Conservation (phyloP, 64 coral and sea anemone species). For the Anthopleura sola region DNA sequence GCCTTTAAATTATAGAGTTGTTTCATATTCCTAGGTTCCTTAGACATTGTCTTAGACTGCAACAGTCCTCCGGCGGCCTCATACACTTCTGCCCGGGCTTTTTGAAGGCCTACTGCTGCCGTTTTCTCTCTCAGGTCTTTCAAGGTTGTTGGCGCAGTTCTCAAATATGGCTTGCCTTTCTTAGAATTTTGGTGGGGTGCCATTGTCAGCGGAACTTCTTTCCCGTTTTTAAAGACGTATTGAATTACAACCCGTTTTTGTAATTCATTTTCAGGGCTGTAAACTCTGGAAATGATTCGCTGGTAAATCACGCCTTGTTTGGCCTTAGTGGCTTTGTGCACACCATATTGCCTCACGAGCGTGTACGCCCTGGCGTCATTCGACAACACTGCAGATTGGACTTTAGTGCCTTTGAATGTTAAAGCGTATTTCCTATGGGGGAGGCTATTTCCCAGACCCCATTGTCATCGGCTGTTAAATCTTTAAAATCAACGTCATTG, state of each 20-base stretch:
- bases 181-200: conserved; percentile 33
- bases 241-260: conserved; percentile 11
- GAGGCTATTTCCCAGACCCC: conserved; percentile 21
- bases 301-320: conserved; percentile 27
- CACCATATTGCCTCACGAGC: conserved; percentile 37
- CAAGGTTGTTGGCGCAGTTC: conserved; percentile 37
- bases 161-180: conserved; percentile 12
- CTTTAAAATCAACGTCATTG: not conserved
- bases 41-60: not conserved
- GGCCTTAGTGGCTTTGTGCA: conserved; percentile 30
- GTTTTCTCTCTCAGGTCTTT: not conserved
- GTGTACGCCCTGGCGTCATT: conserved; percentile 1
- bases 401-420: not conserved
- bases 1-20: conserved; percentile 37
- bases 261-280: not conserved
- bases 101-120: not conserved
- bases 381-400: not conserved
- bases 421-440: conserved; percentile 30
- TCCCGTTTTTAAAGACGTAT: conserved; percentile 31
- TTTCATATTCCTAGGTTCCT: conserved; percentile 37
- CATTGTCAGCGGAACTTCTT: conserved; percentile 18
- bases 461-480: conserved; percentile 36
- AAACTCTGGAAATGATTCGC: conserved; percentile 23
- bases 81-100: conserved; percentile 6
- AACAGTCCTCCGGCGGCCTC: conserved; percentile 18